Percentiles rank a stretch among this genome's conserved stretches.
Evolutionary conservation across 2,113 vertebrate species (phyloP).

Genomic region (Pteronura brasiliensis): DNA sequence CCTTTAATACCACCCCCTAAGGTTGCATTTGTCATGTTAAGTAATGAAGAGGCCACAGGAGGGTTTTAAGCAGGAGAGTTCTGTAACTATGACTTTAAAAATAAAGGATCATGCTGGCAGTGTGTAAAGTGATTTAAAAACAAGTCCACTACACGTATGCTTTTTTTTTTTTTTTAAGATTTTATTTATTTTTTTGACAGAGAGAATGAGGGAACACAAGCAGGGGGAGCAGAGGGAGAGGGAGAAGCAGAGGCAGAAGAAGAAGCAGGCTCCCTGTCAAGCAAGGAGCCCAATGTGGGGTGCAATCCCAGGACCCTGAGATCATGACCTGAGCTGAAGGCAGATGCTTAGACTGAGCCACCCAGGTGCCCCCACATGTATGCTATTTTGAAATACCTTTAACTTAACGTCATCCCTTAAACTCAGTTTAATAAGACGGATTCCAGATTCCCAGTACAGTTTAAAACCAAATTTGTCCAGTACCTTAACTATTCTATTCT

Average conservation of each 20-base stretch:
- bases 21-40: neutral
- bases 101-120: neutral
- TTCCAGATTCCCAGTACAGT: neutral
- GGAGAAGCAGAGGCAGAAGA: too few relatives aligned
- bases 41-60: neutral
- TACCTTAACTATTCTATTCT: neutral
- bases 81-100: neutral
- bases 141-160: neutral
- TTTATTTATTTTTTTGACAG: too few relatives aligned
- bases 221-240: too few relatives aligned
- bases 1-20: neutral
- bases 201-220: too few relatives aligned
- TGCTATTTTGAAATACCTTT: constrained; percentile 1
- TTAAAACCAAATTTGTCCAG: constrained; percentile 5
- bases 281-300: too few relatives aligned
- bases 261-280: too few relatives aligned
- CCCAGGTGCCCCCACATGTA: neutral
- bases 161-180: neutral
- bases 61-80: neutral
- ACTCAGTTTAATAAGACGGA: constrained; percentile 14
- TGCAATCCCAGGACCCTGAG: too few relatives aligned
- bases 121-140: neutral
- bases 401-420: constrained; percentile 26
- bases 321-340: too few relatives aligned
- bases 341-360: too few relatives aligned